phyloP scores from a whole-genome alignment of 1,140 invertebrate genomes.

The Metopolophium dirhodum region DNA sequence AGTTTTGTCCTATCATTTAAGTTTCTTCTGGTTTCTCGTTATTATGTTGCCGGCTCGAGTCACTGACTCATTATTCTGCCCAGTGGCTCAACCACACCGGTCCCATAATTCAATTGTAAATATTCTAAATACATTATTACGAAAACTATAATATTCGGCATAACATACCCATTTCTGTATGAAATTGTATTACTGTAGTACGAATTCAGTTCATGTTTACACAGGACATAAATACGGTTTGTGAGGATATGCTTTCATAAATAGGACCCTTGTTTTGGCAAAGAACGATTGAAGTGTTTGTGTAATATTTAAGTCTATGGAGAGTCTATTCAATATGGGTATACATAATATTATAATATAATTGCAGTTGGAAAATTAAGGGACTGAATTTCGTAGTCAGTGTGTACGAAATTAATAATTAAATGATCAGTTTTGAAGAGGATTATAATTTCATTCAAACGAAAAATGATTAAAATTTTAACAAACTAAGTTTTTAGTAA shows the following conservation, averaged over 20 bases:
- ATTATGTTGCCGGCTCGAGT: no score
- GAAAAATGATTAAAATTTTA: not conserved
- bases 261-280: not conserved
- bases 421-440: not conserved
- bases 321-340: not conserved
- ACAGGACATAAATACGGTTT: not conserved
- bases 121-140: not conserved
- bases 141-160: not conserved
- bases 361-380: not conserved
- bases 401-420: not conserved
- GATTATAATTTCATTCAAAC: not conserved
- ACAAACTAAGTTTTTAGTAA: not conserved
- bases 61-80: not conserved
- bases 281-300: not conserved
- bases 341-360: not conserved
- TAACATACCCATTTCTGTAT: not conserved
- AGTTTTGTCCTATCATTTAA: not conserved
- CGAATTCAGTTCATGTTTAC: not conserved
- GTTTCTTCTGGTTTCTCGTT: no score
- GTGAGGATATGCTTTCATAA: not conserved
- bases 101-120: not conserved
- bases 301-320: not conserved
- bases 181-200: not conserved
- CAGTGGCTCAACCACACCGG: not conserved
- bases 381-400: not conserved